Evolutionary conservation across 1,140 invertebrate species (phyloP), one percentile per base, ranked within the genome.

Genomic region (Caerostris darwini): DNA sequence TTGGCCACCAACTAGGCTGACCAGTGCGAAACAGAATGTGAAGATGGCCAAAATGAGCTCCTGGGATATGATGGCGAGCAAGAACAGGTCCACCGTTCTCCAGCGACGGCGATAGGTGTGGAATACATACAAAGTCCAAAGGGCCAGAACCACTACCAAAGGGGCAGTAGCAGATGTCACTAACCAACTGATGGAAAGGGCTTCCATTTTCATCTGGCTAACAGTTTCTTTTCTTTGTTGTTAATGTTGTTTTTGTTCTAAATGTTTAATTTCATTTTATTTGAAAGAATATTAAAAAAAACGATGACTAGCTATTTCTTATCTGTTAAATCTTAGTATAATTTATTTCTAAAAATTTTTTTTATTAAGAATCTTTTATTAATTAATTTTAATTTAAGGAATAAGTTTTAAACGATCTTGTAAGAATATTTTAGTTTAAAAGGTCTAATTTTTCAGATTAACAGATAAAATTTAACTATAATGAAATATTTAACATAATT

Each of bases 41-140:
- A 96, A 96, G 5, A 96, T 94, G 69, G 97, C 96, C 94, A 96
- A 96, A 7, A 96, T 95, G 59, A 97, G 95, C 67, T 96, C 96
- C 94, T 96, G 95, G 1, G 95, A 95, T 83, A 96, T 95, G 5
- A 97, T 95, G 17, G 96, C 96, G 17, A 97, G 96, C 17, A 97
- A 95, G 61, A 97, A 96, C 50, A 97, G 96, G 90, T 97, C 97
- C 94, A 97, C 96, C n/a, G 96, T 96, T 50, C 97, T 95, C 96
- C 97, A 96, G 53, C 96, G 95, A 0, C 96, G 95, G 17, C 97
- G 96, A 94, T 97, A 96, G 67, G 96, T 96, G 95, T 97, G 96
- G 95, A 97, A 95, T 7, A 96, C 95, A 50, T 95, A 95, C 17
- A 96, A 91, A 14, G 95, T 94, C 95, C 95, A 95, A 19, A 96